Conservation (phyloP, 2,113 vertebrate species). For the Dromiciops gliroides region DNA sequence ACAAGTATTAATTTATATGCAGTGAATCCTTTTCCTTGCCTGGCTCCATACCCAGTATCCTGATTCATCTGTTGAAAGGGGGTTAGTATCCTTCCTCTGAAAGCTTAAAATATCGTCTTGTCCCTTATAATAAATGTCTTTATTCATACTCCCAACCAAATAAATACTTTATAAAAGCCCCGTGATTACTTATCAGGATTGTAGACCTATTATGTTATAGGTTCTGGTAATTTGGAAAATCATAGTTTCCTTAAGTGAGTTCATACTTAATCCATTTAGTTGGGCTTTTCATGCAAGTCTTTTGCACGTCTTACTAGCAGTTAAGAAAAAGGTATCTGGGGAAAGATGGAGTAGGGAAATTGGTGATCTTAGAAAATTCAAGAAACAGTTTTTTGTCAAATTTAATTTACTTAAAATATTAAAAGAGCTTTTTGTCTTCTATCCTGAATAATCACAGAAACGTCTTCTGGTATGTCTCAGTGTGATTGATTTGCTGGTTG, state of each 20-base stretch:
- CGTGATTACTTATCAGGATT: background rate
- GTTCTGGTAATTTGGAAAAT: background rate
- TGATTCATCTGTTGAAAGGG: background rate
- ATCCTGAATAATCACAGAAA: background rate
- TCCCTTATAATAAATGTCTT: background rate
- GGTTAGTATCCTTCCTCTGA: no score
- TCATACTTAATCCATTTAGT: background rate
- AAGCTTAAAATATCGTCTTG: background rate
- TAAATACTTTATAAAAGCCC: background rate
- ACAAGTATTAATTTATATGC: background rate
- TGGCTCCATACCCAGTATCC: rapidly evolving
- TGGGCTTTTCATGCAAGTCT: background rate
- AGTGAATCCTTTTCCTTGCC: background rate
- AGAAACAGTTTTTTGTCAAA: background rate
- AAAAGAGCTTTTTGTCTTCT: background rate
- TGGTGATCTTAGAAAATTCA: background rate
- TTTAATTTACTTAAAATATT: background rate
- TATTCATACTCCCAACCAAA: background rate
- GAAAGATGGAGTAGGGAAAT: background rate
- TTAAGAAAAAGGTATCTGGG: background rate
- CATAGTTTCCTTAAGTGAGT: background rate
- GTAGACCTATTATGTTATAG: background rate
- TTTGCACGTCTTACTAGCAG: background rate
- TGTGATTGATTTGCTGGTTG: background rate
- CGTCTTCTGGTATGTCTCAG: background rate